Evolutionary conservation across 2,113 vertebrate genomes (phyloP), one percentile per base, ranked within the genome.

Genomic region (Chloroceryle aenea): DNA sequence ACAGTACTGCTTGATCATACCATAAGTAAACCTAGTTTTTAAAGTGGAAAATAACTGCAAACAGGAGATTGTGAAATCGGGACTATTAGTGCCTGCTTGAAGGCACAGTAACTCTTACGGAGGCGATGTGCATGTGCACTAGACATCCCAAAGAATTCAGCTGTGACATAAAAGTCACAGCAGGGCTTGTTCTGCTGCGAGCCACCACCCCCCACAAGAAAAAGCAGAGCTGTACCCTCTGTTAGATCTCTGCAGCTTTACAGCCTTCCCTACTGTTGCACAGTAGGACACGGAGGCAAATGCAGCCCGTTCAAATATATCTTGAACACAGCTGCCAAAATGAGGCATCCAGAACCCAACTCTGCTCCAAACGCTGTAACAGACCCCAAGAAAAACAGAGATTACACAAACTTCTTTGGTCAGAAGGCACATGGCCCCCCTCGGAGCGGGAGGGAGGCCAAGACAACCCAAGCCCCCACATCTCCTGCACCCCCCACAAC

Each of bases 21-120:
- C 38, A 4, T 11, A 75, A 85, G 12, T 4, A 71, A 96, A 76
- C 15, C 18, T 18, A 6, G 21, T 5, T 82, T 83, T 88, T 38
- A 30, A 63, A 63, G 47, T 5, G 47, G 68, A 82, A 93, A 90
- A 84, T n/a, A 74, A 78, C 79, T 36, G 55, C 72, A 30, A 83
- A 62, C 21, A 16, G 42, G 47, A 59, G 67, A 48, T 71, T 13
- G 26, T 3, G 84, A 85, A 82, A 80, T 47, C 29, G 7, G 21
- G 38, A 10, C 21, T 7, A 7, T 7, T 21, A 3, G 25, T 10
- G 82, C 34, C 4, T 1, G 38, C 27, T 58, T 36, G 7, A 8
- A 55, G 50, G 11, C 19, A 22, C 43, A 0, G 2, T n/a, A 6
- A 1, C 2, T 69, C 67, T 30, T 14, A 23, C 0, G 32, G 40